phyloP scores from a whole-genome alignment of 2,797 vertebrate species.

The Prionace glauca region DNA sequence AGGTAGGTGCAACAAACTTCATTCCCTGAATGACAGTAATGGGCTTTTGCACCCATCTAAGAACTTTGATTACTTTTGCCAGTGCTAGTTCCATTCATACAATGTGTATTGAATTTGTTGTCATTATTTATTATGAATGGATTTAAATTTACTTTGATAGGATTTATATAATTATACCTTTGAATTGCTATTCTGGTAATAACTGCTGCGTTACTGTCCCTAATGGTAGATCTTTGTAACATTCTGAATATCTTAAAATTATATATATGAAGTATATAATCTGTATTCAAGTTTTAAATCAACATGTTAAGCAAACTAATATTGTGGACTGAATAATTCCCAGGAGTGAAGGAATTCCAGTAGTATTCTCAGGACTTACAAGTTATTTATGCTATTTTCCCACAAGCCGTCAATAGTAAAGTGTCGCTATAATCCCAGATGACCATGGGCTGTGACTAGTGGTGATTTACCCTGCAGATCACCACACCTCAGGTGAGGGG shows the following conservation, averaged over 20 bases:
- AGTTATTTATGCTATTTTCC: not conserved
- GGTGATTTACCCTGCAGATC: too few relatives aligned
- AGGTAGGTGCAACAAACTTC: not conserved
- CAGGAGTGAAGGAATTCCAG: not conserved
- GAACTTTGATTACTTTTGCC: not conserved
- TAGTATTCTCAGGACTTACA: not conserved
- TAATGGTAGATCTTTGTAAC: not conserved
- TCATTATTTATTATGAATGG: not conserved
- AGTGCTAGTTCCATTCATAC: not conserved
- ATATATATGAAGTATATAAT: not conserved
- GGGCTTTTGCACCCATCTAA: not conserved
- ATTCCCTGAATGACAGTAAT: not conserved
- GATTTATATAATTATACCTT: not conserved
- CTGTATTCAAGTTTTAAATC: not conserved
- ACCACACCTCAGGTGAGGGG: too few relatives aligned
- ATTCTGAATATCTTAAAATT: not conserved
- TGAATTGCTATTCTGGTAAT: not conserved
- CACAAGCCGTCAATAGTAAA: too few relatives aligned
- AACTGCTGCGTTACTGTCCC: not conserved
- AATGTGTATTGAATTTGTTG: not conserved
- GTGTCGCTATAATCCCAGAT: too few relatives aligned
- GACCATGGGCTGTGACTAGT: too few relatives aligned
- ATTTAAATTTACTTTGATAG: not conserved
- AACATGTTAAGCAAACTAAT: not conserved
- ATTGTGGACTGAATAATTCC: not conserved